A percentile compares a stretch with the other conserved stretches of the same genome.
phyloP scores from a whole-genome alignment of 1,140 invertebrate species.

The Trichonephila inaurata region DNA sequence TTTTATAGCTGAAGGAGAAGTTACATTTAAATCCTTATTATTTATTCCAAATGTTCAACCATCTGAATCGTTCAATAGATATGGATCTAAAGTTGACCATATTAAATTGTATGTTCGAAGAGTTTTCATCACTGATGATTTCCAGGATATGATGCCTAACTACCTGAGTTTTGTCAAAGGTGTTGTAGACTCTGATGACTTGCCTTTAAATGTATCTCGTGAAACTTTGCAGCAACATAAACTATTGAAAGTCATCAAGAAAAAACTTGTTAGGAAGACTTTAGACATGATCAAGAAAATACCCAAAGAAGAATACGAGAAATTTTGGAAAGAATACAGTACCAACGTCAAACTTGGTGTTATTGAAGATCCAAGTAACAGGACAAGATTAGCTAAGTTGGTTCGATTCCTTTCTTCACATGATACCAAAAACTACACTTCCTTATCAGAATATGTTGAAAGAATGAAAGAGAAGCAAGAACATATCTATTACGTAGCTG shows the following conservation, averaged over 20 bases:
- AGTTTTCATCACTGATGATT: slow-evolving; percentile 99
- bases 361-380: slow-evolving; percentile 98
- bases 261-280: slow-evolving; percentile 98
- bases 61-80: slow-evolving; percentile 96
- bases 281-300: slow-evolving; percentile 99
- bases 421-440: slow-evolving; percentile 85
- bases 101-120: slow-evolving; percentile 98
- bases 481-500: slow-evolving; percentile 98
- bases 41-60: slow-evolving; percentile 97
- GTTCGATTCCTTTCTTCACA: slow-evolving; percentile 94
- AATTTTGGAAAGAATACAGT: slow-evolving; percentile 99
- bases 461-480: slow-evolving; percentile 99
- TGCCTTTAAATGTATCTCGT: slow-evolving; percentile 98
- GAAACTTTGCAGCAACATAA: slow-evolving; percentile 99
- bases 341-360: slow-evolving; percentile 99
- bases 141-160: slow-evolving; percentile 99
- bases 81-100: slow-evolving; percentile 89
- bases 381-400: slow-evolving; percentile 96
- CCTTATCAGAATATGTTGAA: slow-evolving; percentile 93
- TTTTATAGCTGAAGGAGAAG: slow-evolving; percentile 98
- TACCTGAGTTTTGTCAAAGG: slow-evolving; percentile 97
- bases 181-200: slow-evolving; percentile 98
- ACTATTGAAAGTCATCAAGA: slow-evolving; percentile 99
- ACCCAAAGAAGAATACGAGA: slow-evolving; percentile 92
- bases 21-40: slow-evolving; percentile 97